Evolutionary conservation across 2,113 vertebrate genomes (phyloP), one percentile per base, ranked within the genome.

Genomic region (Lucifuga dentata): DNA sequence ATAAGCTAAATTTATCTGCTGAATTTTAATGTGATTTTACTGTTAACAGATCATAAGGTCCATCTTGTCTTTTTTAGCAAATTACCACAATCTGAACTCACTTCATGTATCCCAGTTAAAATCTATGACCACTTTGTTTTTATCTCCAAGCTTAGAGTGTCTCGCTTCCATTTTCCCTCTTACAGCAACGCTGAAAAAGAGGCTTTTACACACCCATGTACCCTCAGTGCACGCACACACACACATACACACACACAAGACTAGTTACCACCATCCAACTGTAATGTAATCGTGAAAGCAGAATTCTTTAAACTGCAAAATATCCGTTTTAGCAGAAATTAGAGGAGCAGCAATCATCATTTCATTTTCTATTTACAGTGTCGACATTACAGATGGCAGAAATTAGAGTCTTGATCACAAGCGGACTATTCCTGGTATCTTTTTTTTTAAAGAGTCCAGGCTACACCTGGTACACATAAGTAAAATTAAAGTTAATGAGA

Each of bases 131-230:
- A 46, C 63, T 81, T 43, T 57, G 48, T 20, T 65, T 52, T 53
- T 49, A 35, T 81, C 84, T 75, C 75, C 65, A 16, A 66, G 76
- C 64, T 83, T 62, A 68, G 81, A 91, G 88, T 86, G 84, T 52
- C 73, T 83, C 90, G 78, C 88, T 90, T 91, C 87, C 85, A 90
- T 89, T 89, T 82, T 88, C 76, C 83, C 26, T 79, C 84, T 88
- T 82, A 58, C 15, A 45, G 60, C 72, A 80, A 80, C 73, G 82
- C 86, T 51, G 52, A 56, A 74, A 83, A 87, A 88, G 89, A 81
- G 91, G 87, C 85, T 90, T 90, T 91, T 92, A 90, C 86, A 89
- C 83, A 76, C 89, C 84, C 89, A 84, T 78, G 73, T 75, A 71
- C 66, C 82, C 49, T 76, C 75, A 15, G 68, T 49, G 71, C 59